Conservation (phyloP, 2,113 vertebrate genomes). For the Balaeniceps rex region DNA sequence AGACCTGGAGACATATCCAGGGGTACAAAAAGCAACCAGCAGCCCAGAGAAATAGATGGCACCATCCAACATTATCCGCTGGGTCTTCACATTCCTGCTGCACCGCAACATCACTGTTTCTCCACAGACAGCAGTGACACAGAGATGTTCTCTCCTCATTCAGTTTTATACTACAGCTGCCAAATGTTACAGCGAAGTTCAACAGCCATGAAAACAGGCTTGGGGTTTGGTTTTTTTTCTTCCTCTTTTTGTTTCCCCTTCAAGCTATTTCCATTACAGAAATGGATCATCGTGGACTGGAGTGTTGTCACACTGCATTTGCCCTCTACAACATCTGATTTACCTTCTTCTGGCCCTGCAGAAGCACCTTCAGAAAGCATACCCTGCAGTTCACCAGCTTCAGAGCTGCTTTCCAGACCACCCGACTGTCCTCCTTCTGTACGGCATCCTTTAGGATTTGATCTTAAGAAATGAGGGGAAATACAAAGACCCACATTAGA, state of each 20-base stretch:
- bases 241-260: background rate
- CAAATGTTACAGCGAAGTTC: background rate
- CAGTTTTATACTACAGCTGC: background rate
- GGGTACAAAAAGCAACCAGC: background rate
- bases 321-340: accelerated
- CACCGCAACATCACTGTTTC: too few relatives aligned
- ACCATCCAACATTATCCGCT: background rate
- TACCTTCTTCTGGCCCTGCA: slow-evolving; percentile 83
- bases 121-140: background rate
- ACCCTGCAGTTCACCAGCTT: slow-evolving; percentile 76
- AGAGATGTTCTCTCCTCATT: background rate
- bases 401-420: slow-evolving; percentile 75
- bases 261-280: background rate
- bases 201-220: background rate
- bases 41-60: accelerated
- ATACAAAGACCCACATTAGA: accelerated
- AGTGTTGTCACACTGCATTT: background rate
- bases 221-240: too few relatives aligned
- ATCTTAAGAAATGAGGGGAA: slow-evolving; percentile 28
- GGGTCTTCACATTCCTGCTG: background rate
- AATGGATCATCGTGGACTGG: background rate
- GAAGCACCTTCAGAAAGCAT: slow-evolving; percentile 74
- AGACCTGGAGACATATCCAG: background rate
- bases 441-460: slow-evolving; percentile 63
- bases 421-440: slow-evolving; percentile 65